Evolutionary conservation across 2,113 vertebrate species (phyloP), one percentile per base, ranked within the genome.

Genomic region (Prietella phreatophila): DNA sequence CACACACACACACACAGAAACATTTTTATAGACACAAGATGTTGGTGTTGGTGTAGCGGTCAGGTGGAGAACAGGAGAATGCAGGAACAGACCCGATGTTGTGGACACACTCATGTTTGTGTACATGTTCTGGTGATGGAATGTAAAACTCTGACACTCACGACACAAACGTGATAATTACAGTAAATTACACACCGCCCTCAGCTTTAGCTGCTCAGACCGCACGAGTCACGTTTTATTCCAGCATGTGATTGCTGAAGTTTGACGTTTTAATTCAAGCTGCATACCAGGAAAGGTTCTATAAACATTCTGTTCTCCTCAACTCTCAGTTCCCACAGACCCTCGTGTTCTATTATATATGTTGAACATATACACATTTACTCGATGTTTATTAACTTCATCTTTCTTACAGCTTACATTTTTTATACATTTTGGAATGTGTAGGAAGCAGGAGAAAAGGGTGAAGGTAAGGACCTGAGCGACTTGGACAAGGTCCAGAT

Each of bases 21-120:
- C 69, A 73, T 73, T 73, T 73, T 73, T 39, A 73, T 73, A 73
- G 69, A 73, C 33, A 73, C 33, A 73, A 73, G 69, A 73, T 73
- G 69, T 73, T 69, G 4, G 30, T 33, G 67, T 36, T 69, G 30
- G 33, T 73, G 19, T 7, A 39, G 69, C 9, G 20, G 33, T 39
- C 36, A 39, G 11, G 69, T 73, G 10, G 33, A 22, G 69, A 39
- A 39, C 69, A 9, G 5, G 33, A 36, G 67, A 71, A 71, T 2
- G 5, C 6, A 39, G 33, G 69, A 71, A 71, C 33, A 73, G 69
- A 71, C 10, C 69, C 69, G 33, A 30, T 39, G 69, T 73, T 39
- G 19, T 39, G 19, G 7, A 15, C 10, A 65, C 63, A 56, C 55
- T 17, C 55, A 17, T 11, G 33, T 71, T 71, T 71, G 69, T 71